Evolutionary conservation across 1,140 invertebrate genomes (phyloP), one percentile per base, ranked within the genome.

Genomic region (Conus betulinus): DNA sequence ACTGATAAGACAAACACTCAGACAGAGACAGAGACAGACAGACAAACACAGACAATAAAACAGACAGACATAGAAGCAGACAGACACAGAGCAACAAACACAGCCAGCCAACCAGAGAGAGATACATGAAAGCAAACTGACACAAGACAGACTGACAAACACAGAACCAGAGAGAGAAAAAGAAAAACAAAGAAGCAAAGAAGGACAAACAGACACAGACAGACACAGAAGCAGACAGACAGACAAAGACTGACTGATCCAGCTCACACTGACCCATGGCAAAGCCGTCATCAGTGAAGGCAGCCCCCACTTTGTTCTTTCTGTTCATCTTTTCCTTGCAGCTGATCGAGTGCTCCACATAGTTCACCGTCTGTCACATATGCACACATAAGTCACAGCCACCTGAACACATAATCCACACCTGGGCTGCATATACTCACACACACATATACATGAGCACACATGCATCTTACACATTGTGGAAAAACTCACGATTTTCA

Each of bases 241-340:
- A 83, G 53, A 55, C 5, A 83, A 52, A 55, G 23, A 57, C 51
- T 55, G 81, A 83, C 10, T 23, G 52, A 55, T 13, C 7, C 27
- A 78, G n/a, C 27, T 20, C 7, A 25, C 25, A 88, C 92, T 95
- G 94, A 97, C 99, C 99, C 96, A 99, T 98, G 52, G 98, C 97
- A 96, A 99, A 99, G 63, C 99, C 99, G 96, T 99, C 99, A 95
- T 99, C 99, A 10, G 98, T 99, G 95, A 99, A 99, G 6, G 98
- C 97, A 87, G 98, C 97, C 52, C 97, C 97, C 23, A 96, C 90
- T 93, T 98, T 98, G 89, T 95, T 95, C 93, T 98, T 98, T 81
- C 97, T 97, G 91, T 96, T 97, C 95, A 99, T 97, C 94, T 98
- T 98, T 91, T 99, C 98, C 95, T 99, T 99, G 91, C 97, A 98